Percentiles rank a stretch among this genome's conserved stretches.
Conservation (phyloP, 2,113 vertebrate genomes). For the Oenanthe melanoleuca region DNA sequence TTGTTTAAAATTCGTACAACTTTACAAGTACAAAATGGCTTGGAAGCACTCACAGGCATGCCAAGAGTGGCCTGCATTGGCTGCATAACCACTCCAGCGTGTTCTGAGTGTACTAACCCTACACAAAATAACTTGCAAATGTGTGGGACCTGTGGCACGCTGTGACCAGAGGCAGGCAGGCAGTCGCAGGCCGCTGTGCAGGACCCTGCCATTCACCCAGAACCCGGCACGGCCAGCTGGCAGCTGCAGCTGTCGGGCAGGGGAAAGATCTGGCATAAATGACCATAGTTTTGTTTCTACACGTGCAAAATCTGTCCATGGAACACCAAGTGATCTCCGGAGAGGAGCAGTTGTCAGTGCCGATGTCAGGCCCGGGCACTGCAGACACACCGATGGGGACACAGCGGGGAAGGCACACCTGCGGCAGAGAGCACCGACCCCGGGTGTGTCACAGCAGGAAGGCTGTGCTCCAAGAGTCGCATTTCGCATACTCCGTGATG, state of each 20-base stretch:
- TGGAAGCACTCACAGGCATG: fast-evolving
- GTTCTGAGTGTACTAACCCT: fast-evolving
- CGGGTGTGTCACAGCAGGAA: fast-evolving
- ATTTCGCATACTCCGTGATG: neutral
- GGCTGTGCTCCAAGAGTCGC: fast-evolving
- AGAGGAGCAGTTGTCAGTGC: fast-evolving
- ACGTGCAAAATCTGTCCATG: neutral
- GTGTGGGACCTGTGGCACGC: fast-evolving
- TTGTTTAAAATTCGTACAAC: neutral
- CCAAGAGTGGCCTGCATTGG: fast-evolving
- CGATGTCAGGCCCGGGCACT: fast-evolving
- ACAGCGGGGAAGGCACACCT: fast-evolving
- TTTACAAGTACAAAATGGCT: neutral
- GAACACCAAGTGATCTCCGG: neutral
- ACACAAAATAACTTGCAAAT: fast-evolving
- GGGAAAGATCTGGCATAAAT: neutral
- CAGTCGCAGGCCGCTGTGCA: fast-evolving
- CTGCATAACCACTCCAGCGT: fast-evolving
- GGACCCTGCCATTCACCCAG: neutral
- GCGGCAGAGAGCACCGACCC: fast-evolving
- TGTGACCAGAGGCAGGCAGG: neutral
- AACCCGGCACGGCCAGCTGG: fast-evolving
- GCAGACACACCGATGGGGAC: neutral
- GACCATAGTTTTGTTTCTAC: neutral
- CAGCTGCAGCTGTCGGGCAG: neutral